Evolutionary conservation across 30 jellyfish, hydroid and myxozoan genomes (phyloP), one percentile per base, ranked within the genome.

Genomic region (Hydractinia symbiolongicarpus): DNA sequence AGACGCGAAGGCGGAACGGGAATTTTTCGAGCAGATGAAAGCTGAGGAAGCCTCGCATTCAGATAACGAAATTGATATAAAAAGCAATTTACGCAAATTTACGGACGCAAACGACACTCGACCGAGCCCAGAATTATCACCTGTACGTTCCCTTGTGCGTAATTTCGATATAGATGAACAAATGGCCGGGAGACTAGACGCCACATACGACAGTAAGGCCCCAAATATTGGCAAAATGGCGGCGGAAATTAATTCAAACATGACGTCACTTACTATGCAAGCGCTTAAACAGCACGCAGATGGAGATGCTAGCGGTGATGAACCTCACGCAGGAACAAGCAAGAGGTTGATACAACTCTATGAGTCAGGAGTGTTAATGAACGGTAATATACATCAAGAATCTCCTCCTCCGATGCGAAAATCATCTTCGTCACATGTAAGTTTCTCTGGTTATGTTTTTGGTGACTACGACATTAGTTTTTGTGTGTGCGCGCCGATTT

Each of bases 161-260:
- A 40, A 74, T 44, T 30, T 50, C n/a, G 67, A 21, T 50, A 50
- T 71, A 8, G 80, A 30, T 58, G 80, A 30, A 6, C 54, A 20
- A 19, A n/a, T 71, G 30, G 30, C 80, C 40, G 51, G 1, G 11
- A 30, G 44, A 30, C 44, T 30, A 30, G 44, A 30, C 44, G 13
- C 56, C 40, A 20, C 40, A 5, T 6, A 71, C n/a, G 9, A 11
- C 67, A 50, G 80, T 71, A 71, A 53, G 1, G 5, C 17, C 51
- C 60, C 4, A 49, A 71, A 20, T 53, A 60, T 20, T 7, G 16
- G 80, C 50, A 58, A 66, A 55, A 49, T 77, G 40, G 85, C 85
- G n/a, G 51, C 53, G 55, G 80, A 77, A 60, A 77, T 77, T 8
- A 77, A 77, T 54, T n/a, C 6, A 11, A 77, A 61, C 40, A 16